Conservation (phyloP, 1,140 invertebrate species). For the Cryptotermes secundus region DNA sequence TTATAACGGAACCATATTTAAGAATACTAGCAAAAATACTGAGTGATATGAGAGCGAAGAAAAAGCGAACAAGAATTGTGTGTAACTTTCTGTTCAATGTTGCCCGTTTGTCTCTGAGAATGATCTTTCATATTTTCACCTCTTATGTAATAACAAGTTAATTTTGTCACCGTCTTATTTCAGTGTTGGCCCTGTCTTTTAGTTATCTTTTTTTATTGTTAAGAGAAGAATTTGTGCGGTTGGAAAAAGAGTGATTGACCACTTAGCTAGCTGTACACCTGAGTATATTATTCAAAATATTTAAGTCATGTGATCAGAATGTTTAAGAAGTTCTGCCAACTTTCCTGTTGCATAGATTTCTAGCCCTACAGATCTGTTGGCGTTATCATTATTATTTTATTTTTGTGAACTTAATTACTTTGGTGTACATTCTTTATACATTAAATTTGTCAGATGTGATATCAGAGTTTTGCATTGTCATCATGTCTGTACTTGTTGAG, state of each 20-base stretch:
- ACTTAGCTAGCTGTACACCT: neutral
- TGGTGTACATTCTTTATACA: too few relatives aligned
- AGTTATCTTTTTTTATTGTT: neutral
- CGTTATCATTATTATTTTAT: too few relatives aligned
- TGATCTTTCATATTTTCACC: neutral
- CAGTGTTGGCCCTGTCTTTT: neutral
- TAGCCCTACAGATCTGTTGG: too few relatives aligned
- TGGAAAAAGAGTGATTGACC: neutral
- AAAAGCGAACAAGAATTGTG: neutral
- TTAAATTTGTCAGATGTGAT: too few relatives aligned
- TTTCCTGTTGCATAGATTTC: too few relatives aligned
- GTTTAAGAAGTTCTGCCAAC: too few relatives aligned
- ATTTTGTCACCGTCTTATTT: neutral
- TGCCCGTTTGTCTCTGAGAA: neutral
- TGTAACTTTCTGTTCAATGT: neutral
- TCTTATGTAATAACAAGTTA: neutral
- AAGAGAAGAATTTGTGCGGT: neutral
- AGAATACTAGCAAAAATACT: slow-evolving; percentile 4
- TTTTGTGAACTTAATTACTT: too few relatives aligned
- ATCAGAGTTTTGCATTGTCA: too few relatives aligned
- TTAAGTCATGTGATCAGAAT: too few relatives aligned
- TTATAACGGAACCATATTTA: neutral
- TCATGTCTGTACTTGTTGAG: too few relatives aligned
- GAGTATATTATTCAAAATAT: neutral
- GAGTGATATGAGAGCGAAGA: neutral